Conservation (phyloP, 2,113 vertebrate species). For the Micronycteris hirsuta region DNA sequence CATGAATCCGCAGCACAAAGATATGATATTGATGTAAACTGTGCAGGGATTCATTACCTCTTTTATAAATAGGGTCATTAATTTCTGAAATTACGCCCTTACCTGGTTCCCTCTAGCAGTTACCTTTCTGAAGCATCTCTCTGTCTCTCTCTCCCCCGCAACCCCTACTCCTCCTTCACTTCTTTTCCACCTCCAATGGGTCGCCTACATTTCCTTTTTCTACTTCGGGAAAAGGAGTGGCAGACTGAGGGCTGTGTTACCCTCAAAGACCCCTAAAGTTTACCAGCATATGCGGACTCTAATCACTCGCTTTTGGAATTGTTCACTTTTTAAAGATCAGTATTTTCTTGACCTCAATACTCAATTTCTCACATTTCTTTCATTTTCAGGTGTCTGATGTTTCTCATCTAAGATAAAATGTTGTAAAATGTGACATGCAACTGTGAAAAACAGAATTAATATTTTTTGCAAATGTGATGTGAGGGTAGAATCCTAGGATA, state of each 20-base stretch:
- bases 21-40: not conserved
- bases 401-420: not conserved
- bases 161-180: no score
- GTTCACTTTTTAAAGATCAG: not conserved
- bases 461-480: constrained; percentile 55
- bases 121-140: not conserved
- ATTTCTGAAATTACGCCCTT: not conserved
- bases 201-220: not conserved
- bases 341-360: not conserved
- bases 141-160: no score
- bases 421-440: not conserved
- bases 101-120: not conserved
- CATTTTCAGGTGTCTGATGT: not conserved
- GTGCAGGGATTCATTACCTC: not conserved
- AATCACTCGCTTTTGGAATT: not conserved
- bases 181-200: no score
- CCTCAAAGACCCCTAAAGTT: not conserved
- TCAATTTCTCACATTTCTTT: constrained; percentile 6
- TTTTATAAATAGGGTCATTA: not conserved
- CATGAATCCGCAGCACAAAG: not conserved
- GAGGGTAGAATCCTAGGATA: not conserved
- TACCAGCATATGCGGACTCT: not conserved
- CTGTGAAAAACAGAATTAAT: not conserved
- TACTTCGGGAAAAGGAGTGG: not conserved
- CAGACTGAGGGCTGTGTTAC: not conserved